Evolutionary conservation across 2,797 vertebrate genomes (phyloP).

Genomic region (Oreochromis grahami): DNA sequence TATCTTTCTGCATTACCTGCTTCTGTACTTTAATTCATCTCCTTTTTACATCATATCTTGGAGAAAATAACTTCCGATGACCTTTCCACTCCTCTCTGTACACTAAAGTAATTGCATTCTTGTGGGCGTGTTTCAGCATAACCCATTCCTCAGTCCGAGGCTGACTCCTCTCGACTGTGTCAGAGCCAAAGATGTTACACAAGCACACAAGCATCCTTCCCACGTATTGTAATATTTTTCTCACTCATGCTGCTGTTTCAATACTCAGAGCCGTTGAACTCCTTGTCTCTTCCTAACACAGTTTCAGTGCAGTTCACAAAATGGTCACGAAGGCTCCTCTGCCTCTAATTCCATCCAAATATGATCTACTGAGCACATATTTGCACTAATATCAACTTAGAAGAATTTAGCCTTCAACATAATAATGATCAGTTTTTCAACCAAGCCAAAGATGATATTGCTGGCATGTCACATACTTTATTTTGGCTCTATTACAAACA

Average conservation of each 20-base stretch:
- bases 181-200: conserved; percentile 53
- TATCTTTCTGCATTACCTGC: neutral
- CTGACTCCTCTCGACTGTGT: conserved; percentile 30
- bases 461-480: neutral
- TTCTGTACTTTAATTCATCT: neutral
- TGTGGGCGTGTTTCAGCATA: conserved; percentile 34
- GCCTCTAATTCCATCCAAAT: conserved; percentile 1
- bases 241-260: conserved; percentile 15
- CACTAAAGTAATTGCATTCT: conserved; percentile 13
- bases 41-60: neutral
- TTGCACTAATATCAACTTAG: neutral
- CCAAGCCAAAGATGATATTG: neutral
- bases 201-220: conserved; percentile 39
- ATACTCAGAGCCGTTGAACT: conserved; percentile 1
- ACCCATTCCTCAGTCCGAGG: conserved; percentile 20
- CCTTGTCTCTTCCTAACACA: conserved; percentile 3
- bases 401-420: neutral
- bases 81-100: conserved; percentile 1
- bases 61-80: conserved; percentile 8
- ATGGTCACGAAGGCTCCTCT: neutral
- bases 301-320: neutral
- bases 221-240: conserved; percentile 21
- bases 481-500: neutral
- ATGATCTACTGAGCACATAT: neutral
- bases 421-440: neutral